Evolutionary conservation across 2,888 invertebrate genomes (phyloP).

Genomic region (Brachycybe producta): DNA sequence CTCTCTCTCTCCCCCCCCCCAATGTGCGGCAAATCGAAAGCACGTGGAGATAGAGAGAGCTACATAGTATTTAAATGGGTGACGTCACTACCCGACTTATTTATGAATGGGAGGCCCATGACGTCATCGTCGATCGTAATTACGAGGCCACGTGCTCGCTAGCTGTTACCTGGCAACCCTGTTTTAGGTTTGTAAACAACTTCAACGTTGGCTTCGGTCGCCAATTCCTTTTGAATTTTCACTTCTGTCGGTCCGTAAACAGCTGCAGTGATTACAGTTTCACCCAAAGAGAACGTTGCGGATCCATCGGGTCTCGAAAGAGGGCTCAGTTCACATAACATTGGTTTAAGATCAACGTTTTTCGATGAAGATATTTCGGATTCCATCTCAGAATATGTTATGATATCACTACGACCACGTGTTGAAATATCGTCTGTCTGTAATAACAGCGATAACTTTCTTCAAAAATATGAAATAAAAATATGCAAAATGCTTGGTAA

Average conservation of each 20-base stretch:
- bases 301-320: constrained; percentile 8
- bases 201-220: constrained; percentile 66
- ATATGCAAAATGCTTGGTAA: no score
- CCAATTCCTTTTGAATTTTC: constrained; percentile 56
- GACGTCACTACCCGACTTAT: no score
- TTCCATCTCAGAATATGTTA: no score
- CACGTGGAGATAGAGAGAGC: no score
- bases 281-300: constrained; percentile 41
- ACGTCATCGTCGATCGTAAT: not conserved
- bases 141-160: not conserved
- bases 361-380: not conserved
- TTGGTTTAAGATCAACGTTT: constrained; percentile 13
- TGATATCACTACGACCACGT: no score
- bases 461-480: no score
- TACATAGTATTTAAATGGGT: no score
- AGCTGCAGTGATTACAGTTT: constrained; percentile 60
- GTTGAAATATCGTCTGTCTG: no score
- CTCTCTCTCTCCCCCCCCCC: no score
- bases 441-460: no score
- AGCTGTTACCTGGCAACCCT: constrained; percentile 49
- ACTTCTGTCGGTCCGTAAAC: constrained; percentile 73
- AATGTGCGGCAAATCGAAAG: no score
- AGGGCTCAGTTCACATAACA: constrained; percentile 2
- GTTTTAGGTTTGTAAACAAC: constrained; percentile 60
- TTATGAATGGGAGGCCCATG: no score